phyloP scores from a whole-genome alignment of 2,888 invertebrate species.

The Pyrocoelia pectoralis region DNA sequence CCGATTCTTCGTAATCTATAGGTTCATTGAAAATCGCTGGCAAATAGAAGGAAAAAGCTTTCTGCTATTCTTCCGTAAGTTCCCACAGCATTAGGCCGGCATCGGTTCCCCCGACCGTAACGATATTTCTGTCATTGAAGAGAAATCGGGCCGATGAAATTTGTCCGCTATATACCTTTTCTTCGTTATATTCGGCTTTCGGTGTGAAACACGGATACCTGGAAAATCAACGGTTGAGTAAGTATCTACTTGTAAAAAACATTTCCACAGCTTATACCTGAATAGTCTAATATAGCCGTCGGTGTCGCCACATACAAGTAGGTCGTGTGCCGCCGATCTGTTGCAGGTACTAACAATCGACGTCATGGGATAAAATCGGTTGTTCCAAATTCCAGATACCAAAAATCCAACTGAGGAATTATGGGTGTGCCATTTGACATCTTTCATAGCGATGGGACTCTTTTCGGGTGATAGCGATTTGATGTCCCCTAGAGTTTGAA shows the following conservation, averaged over 20 bases:
- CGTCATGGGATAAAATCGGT: constrained; percentile 85
- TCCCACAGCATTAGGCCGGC: constrained; percentile 93
- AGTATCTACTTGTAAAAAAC: neutral
- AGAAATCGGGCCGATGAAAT: constrained; percentile 83
- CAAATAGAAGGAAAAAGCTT: constrained; percentile 45
- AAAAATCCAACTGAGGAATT: constrained; percentile 89
- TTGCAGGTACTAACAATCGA: constrained; percentile 84
- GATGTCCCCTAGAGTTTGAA: constrained; percentile 78
- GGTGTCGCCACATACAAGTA: constrained; percentile 86
- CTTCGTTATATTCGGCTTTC: constrained; percentile 87
- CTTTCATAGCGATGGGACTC: constrained; percentile 89
- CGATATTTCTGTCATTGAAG: constrained; percentile 85
- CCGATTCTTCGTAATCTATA: constrained; percentile 44
- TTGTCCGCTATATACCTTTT: constrained; percentile 86
- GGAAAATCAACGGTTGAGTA: constrained; percentile 29
- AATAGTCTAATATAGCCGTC: constrained; percentile 88
- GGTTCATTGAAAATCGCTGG: constrained; percentile 35
- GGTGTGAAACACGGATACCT: constrained; percentile 87
- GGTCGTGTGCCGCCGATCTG: constrained; percentile 83
- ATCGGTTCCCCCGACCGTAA: constrained; percentile 87
- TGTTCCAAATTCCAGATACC: constrained; percentile 90
- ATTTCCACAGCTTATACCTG: constrained; percentile 64
- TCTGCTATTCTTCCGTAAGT: constrained; percentile 78
- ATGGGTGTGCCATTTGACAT: constrained; percentile 88
- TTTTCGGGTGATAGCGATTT: constrained; percentile 86